These are phyloP conservation scores for Colostygia pectinataria DNA, from an alignment of 2,888 invertebrate species.

Conservation along the genomic window DNA sequence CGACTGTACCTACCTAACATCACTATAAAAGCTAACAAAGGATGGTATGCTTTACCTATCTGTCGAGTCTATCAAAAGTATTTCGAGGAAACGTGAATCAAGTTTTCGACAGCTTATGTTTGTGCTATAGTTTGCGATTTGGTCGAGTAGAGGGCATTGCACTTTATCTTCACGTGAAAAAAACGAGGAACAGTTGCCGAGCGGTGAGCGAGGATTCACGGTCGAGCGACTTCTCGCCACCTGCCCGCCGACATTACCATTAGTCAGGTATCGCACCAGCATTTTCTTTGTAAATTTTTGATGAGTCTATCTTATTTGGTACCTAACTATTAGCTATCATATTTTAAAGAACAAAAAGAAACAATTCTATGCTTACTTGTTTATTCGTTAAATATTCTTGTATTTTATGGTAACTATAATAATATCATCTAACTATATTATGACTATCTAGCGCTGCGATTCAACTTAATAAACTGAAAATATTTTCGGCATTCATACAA, in stretches of 20 bases:
- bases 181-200: conserved; percentile 72
- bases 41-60: conserved; percentile 31
- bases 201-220: conserved; percentile 71
- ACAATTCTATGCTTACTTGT: neutral
- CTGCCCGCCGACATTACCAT: conserved; percentile 53
- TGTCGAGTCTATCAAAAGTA: conserved; percentile 16
- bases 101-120: conserved; percentile 27
- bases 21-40: neutral
- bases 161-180: conserved; percentile 63
- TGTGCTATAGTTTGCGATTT: conserved; percentile 39
- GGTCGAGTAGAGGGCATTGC: conserved; percentile 62
- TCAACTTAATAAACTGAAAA: neutral
- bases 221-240: conserved; percentile 73
- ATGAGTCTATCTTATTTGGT: neutral
- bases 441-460: neutral
- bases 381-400: conserved; percentile 3
- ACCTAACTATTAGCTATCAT: neutral
- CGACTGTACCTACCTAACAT: neutral
- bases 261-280: conserved; percentile 46
- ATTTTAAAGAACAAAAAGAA: conserved; percentile 2
- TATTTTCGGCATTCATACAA: neutral
- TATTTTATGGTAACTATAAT: conserved; percentile 3
- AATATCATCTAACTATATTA: conserved; percentile 2
- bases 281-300: conserved; percentile 3
- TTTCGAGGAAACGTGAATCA: conserved; percentile 24